Percentiles rank a stretch among this genome's conserved stretches.
Conservation (phyloP, 2,888 invertebrate species). For the Archips xylosteana region DNA sequence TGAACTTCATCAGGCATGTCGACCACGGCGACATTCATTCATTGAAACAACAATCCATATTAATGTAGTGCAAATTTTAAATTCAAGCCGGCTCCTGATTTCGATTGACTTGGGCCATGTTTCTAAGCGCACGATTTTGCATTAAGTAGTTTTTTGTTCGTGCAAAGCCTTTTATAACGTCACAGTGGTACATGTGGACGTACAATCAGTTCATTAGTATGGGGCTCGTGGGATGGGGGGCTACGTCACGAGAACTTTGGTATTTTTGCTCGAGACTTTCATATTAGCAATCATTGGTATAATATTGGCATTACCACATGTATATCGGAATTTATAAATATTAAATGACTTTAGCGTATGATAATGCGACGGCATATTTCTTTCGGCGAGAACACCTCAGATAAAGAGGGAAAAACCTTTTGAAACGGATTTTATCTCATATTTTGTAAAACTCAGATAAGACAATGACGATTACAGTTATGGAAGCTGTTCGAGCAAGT, state of each 20-base stretch:
- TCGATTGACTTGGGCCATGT: constrained; percentile 77
- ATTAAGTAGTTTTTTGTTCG: constrained; percentile 80
- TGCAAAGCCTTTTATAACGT: constrained; percentile 77
- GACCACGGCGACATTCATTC: constrained; percentile 83
- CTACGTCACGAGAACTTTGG: constrained; percentile 63
- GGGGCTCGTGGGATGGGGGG: constrained; percentile 49
- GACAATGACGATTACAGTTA: constrained; percentile 5
- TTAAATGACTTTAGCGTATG: constrained; percentile 5
- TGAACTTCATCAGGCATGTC: constrained; percentile 84
- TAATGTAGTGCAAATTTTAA: constrained; percentile 85
- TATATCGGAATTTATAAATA: constrained; percentile 30
- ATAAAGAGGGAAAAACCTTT: neutral
- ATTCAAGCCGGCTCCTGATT: constrained; percentile 81
- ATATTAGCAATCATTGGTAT: constrained; percentile 34
- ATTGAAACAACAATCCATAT: constrained; percentile 85
- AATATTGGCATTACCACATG: constrained; percentile 22
- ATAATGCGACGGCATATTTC: neutral
- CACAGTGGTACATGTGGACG: constrained; percentile 61
- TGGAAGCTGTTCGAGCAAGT: neutral
- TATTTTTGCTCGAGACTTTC: constrained; percentile 36
- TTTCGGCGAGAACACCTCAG: neutral
- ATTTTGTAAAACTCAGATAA: constrained; percentile 1
- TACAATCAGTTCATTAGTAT: constrained; percentile 71
- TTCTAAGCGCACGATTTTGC: constrained; percentile 82
- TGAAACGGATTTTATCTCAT: neutral